Evolutionary conservation across 2,888 invertebrate species (phyloP), one percentile per base, ranked within the genome.

Genomic region (Axea sp.): DNA sequence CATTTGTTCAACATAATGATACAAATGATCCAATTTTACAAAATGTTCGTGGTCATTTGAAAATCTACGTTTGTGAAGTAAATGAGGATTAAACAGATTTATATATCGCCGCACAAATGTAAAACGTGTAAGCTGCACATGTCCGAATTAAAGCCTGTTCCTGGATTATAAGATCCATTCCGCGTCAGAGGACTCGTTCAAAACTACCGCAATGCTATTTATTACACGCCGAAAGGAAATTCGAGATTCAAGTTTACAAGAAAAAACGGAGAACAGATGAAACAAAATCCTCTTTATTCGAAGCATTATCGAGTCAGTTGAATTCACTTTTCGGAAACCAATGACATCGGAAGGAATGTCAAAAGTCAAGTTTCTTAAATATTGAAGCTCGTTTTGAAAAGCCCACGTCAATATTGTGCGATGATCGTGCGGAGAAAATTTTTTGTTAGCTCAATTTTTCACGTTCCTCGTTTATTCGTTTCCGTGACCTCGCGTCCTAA

Each of bases 61-160:
- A 59, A 43, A 81, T 59, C 64, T 77, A 73, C 74, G 65, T 55
- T 74, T 75, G 73, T 60, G 35, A 71, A 73, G 65, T 72, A 43
- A 73, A 75, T 64, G 79, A 79, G 79, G 80, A 81, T 82, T 77
- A 71, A 69, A 77, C 77, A 78, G 81, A 82, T 84, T 84, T 78
- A 76, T 78, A 77, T 69, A 75, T 72, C 76, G 73, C 76, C 80
- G 76, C 76, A 78, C 78, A 78, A 78, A 80, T 76, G 78, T 82
- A 78, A 80, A 83, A 81, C 79, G 80, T 76, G 47, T 57, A 78
- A 80, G 76, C 73, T 49, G 33, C 57, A 68, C 60, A 55, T 71
- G 75, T 65, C 45, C 62, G 64, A 72, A 79, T 84, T 81, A 83
- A 81, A 80, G 33, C 59, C 47, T 51, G 57, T 65, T 69, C 64